Conservation (phyloP, 2,888 invertebrate genomes). For the Gasteruption jaculator region DNA sequence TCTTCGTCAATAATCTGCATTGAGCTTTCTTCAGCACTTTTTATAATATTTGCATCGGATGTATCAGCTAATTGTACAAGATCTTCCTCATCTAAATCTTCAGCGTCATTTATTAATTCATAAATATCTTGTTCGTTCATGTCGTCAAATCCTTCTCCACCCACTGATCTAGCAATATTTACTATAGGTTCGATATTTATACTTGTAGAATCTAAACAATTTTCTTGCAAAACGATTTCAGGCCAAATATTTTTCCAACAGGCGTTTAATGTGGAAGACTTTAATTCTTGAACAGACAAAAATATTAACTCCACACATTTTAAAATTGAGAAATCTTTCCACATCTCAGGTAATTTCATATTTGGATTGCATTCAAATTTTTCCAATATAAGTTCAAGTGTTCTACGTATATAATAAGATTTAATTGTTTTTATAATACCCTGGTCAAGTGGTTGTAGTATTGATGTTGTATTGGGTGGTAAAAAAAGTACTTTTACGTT, state of each 20-base stretch:
- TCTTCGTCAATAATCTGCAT: conserved; percentile 6
- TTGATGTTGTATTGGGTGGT: conserved; percentile 5
- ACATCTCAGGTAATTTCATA: conserved; percentile 9
- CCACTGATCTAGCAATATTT: conserved; percentile 9
- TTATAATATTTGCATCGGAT: conserved; percentile 6
- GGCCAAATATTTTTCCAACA: conserved; percentile 9
- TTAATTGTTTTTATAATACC: conserved; percentile 7
- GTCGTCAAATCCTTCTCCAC: conserved; percentile 6
- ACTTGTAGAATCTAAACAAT: conserved; percentile 8
- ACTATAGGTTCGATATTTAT: conserved; percentile 8
- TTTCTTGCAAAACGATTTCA: conserved; percentile 10
- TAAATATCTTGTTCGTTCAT: conserved; percentile 8
- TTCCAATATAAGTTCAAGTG: neutral
- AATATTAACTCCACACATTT: conserved; percentile 8
- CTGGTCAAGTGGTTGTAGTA: conserved; percentile 7
- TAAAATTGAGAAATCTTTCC: conserved; percentile 10
- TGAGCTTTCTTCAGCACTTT: conserved; percentile 9
- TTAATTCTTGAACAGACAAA: conserved; percentile 7
- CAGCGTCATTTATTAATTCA: conserved; percentile 9
- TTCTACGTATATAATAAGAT: conserved; percentile 6
- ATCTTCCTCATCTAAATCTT: conserved; percentile 8
- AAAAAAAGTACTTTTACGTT: conserved; percentile 6
- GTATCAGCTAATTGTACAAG: conserved; percentile 9
- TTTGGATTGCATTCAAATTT: conserved; percentile 7
- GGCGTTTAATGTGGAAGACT: conserved; percentile 9